Evolutionary conservation across 2,113 vertebrate species (phyloP).

Genomic region (Petaurus breviceps): DNA sequence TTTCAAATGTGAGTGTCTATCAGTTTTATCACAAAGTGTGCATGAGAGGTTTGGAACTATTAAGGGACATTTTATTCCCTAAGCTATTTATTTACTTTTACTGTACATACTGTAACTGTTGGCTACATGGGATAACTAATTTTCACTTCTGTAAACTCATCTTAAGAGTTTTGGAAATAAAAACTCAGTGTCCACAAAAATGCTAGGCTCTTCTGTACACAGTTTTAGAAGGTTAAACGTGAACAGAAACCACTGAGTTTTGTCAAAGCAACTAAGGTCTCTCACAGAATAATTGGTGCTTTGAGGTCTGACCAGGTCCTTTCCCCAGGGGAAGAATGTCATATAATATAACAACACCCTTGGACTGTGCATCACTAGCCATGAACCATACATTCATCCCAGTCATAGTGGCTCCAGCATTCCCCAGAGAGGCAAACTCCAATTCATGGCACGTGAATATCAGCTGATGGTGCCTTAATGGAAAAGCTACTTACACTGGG

Average conservation of each 20-base stretch:
- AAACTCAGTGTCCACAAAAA: constrained; percentile 54
- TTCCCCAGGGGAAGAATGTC: not conserved
- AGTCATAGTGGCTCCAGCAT: not conserved
- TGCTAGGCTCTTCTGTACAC: constrained; percentile 44
- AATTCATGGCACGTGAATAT: not conserved
- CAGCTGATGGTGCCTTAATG: not conserved
- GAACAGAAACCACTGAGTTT: not conserved
- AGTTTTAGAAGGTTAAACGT: constrained; percentile 17
- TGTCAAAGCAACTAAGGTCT: not conserved
- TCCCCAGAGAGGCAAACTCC: not conserved
- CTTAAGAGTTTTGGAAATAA: constrained; percentile 44
- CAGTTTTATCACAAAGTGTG: constrained; percentile 51
- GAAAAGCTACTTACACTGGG: not conserved
- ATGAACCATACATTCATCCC: not conserved
- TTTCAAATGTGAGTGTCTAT: constrained; percentile 59
- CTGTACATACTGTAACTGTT: not conserved
- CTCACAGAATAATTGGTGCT: not conserved
- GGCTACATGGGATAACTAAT: constrained; percentile 1
- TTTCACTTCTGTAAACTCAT: not conserved
- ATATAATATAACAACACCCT: not conserved
- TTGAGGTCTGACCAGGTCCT: not conserved
- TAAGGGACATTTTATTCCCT: constrained; percentile 13
- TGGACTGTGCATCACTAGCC: not conserved
- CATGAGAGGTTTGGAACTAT: constrained; percentile 1
- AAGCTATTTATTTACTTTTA: constrained; percentile 4